A percentile compares a stretch with the other conserved stretches of the same genome.
Evolutionary conservation across 2,113 vertebrate species (phyloP).

Genomic region (Pao palembangensis): DNA sequence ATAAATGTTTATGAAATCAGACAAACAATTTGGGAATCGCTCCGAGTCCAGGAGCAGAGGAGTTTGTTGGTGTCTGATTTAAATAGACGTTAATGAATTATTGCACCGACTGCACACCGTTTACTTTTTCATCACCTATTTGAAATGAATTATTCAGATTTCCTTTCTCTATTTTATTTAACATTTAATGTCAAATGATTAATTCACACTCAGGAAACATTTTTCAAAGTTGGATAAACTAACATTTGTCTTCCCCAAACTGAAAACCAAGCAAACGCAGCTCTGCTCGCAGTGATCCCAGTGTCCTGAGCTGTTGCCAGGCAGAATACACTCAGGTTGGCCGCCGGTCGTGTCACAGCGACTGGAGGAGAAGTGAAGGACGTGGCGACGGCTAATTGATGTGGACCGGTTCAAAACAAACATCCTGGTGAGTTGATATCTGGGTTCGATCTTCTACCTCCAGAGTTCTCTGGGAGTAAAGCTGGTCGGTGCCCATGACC

Average conservation of each 20-base stretch:
- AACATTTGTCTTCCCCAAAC: conserved; percentile 51
- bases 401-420: conserved; percentile 29
- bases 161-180: conserved; percentile 66
- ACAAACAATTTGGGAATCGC: background rate
- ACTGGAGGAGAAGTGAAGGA: background rate
- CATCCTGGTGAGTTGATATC: conserved; percentile 11
- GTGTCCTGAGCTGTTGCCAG: too few species aligned
- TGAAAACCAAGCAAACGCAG: background rate
- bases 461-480: conserved; percentile 48
- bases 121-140: conserved; percentile 70
- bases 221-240: conserved; percentile 62
- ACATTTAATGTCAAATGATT: conserved; percentile 71
- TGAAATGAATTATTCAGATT: conserved; percentile 64
- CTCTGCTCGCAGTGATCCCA: too few species aligned
- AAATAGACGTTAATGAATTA: conserved; percentile 69
- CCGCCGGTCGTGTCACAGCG: background rate
- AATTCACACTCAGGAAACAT: conserved; percentile 65
- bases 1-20: too few species aligned
- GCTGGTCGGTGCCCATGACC: conserved; percentile 55
- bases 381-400: conserved; percentile 30
- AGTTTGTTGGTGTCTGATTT: conserved; percentile 61
- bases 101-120: conserved; percentile 54
- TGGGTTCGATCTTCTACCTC: background rate
- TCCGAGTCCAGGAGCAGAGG: conserved; percentile 25
- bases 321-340: background rate